These are phyloP conservation scores for Pygocentrus nattereri DNA, from an alignment of 2,797 vertebrate species.

Conservation along the genomic window DNA sequence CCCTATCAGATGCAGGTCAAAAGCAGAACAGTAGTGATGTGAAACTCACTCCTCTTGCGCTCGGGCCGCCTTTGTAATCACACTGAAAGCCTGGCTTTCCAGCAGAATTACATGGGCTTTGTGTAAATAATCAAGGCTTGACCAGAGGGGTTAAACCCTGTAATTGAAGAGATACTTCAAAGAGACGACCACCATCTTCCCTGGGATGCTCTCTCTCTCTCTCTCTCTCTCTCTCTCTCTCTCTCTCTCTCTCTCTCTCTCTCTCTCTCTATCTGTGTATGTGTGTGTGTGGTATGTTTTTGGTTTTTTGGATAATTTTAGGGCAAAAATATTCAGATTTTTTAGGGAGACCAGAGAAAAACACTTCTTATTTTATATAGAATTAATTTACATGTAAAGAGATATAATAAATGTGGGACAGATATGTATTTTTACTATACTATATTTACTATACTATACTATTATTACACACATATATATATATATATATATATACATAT, in stretches of 20 bases:
- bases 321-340: not conserved
- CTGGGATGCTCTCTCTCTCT: conserved; percentile 76
- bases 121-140: conserved; percentile 99
- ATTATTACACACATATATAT: too few species aligned
- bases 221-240: conserved; percentile 56
- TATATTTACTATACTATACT: not conserved
- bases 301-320: not conserved
- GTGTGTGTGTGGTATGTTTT: not conserved
- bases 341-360: not conserved
- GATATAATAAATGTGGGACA: too few species aligned
- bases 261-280: too few species aligned
- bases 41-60: conserved; percentile 88
- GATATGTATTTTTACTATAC: too few species aligned
- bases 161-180: conserved; percentile 99
- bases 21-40: conserved; percentile 77
- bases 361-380: too few species aligned
- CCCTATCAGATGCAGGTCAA: conserved; percentile 92
- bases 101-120: conserved; percentile 94
- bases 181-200: conserved; percentile 93
- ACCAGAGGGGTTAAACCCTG: conserved; percentile 97
- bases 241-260: too few species aligned
- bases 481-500: not conserved
- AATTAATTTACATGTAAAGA: too few species aligned
- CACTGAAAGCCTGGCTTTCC: conserved; percentile 88
- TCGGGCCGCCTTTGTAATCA: conserved; percentile 84